These are phyloP conservation scores for Chaetogeoica ovagalla DNA, from an alignment of 2,888 invertebrate genomes.

Conservation along the genomic window DNA sequence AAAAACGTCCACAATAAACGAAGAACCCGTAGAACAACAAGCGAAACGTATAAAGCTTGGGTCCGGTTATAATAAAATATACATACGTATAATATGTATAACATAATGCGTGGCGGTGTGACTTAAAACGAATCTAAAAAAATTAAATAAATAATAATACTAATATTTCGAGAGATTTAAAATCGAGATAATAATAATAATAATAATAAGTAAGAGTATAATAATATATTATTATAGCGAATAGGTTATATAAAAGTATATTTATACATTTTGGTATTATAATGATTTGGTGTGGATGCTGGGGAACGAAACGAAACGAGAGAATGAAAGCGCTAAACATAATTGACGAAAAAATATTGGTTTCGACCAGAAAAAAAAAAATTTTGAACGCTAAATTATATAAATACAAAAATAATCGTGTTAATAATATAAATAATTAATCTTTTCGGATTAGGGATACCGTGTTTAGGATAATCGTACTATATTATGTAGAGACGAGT, in stretches of 20 bases:
- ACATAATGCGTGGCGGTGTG: background rate
- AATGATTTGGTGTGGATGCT: background rate
- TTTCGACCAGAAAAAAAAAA: slow-evolving; percentile 3
- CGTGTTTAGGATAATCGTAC: background rate
- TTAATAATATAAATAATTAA: background rate
- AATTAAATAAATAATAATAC: background rate
- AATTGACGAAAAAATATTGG: slow-evolving; percentile 36
- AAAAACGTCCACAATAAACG: slow-evolving; percentile 51
- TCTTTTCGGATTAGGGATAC: background rate
- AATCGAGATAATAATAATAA: slow-evolving; percentile 2
- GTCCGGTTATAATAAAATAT: slow-evolving; percentile 1
- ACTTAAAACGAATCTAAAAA: background rate
- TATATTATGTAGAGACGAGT: background rate
- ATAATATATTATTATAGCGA: slow-evolving; percentile 5
- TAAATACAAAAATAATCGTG: slow-evolving; percentile 34
- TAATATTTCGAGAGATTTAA: no score
- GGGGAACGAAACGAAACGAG: slow-evolving; percentile 14
- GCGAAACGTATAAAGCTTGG: slow-evolving; percentile 44
- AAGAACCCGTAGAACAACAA: slow-evolving; percentile 48
- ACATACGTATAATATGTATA: background rate
- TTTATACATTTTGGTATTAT: no score
- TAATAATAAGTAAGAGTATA: slow-evolving; percentile 14
- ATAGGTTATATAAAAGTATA: slow-evolving; percentile 18
- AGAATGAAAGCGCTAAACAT: slow-evolving; percentile 22
- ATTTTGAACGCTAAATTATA: background rate